Evolutionary conservation across 2,113 vertebrate species (phyloP).

Genomic region (Patagioenas fasciata): DNA sequence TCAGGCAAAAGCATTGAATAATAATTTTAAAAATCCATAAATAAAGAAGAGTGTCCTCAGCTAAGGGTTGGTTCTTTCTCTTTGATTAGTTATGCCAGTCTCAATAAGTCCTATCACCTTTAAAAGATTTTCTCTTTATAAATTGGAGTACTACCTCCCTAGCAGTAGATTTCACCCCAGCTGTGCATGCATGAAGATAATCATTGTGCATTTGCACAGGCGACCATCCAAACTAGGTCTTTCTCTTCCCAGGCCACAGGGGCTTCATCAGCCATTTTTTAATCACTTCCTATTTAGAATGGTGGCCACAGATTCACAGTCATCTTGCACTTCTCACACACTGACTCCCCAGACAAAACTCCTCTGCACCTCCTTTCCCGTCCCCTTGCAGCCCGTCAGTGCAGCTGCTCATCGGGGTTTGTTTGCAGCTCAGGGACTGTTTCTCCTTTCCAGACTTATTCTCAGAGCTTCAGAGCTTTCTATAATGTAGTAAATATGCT

Average conservation of each 20-base stretch:
- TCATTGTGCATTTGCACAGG: neutral
- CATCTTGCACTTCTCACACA: neutral
- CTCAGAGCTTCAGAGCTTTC: neutral
- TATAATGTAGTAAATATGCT: neutral
- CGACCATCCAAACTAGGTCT: neutral
- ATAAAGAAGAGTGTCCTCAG: neutral
- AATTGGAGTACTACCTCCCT: neutral
- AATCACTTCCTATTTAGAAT: neutral
- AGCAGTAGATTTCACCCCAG: neutral
- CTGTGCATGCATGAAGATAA: neutral
- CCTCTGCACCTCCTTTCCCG: neutral
- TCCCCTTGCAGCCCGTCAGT: neutral
- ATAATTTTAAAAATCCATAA: neutral
- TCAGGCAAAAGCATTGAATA: neutral
- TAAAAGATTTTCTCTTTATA: neutral
- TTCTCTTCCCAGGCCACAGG: neutral
- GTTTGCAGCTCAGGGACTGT: neutral
- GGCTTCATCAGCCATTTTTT: neutral
- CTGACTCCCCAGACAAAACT: neutral
- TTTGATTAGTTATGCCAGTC: neutral
- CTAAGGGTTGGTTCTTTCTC: neutral
- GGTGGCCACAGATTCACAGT: neutral
- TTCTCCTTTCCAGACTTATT: neutral
- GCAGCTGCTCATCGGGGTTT: rapidly evolving
- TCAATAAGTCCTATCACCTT: neutral